A percentile compares a stretch with the other conserved stretches of the same genome.
These are phyloP conservation scores for Uria aalge DNA, from an alignment of 2,113 vertebrate species.

Conservation along the genomic window DNA sequence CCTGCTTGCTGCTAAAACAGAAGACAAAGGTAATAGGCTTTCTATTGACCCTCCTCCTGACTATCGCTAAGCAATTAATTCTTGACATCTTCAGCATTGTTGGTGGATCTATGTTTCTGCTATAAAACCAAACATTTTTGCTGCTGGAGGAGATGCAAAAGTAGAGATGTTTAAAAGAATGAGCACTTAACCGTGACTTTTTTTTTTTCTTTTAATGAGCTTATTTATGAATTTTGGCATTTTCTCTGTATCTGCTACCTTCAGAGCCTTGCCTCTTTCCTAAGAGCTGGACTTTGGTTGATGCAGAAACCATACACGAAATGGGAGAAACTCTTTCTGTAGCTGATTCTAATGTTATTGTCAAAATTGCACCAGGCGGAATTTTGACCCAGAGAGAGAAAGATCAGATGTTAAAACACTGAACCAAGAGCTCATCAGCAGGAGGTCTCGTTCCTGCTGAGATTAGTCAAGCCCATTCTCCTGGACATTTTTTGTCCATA, in stretches of 20 bases:
- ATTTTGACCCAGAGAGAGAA: neutral
- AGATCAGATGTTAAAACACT: conserved; percentile 25
- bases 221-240: conserved; percentile 7
- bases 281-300: neutral
- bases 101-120: neutral
- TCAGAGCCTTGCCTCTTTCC: conserved; percentile 8
- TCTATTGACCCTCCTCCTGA: neutral
- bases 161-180: neutral
- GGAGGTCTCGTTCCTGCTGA: conserved; percentile 39
- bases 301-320: neutral
- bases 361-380: neutral
- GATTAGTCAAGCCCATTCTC: neutral
- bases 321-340: neutral
- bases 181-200: neutral
- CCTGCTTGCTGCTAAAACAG: neutral
- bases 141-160: neutral
- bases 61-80: neutral
- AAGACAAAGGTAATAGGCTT: neutral
- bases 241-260: neutral
- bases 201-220: neutral
- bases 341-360: neutral
- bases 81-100: neutral
- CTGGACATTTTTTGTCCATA: neutral
- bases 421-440: conserved; percentile 15
- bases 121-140: neutral